A percentile compares a stretch with the other conserved stretches of the same genome.
Conservation (phyloP, 2,113 vertebrate genomes). For the Sinocyclocheilus rhinocerous region DNA sequence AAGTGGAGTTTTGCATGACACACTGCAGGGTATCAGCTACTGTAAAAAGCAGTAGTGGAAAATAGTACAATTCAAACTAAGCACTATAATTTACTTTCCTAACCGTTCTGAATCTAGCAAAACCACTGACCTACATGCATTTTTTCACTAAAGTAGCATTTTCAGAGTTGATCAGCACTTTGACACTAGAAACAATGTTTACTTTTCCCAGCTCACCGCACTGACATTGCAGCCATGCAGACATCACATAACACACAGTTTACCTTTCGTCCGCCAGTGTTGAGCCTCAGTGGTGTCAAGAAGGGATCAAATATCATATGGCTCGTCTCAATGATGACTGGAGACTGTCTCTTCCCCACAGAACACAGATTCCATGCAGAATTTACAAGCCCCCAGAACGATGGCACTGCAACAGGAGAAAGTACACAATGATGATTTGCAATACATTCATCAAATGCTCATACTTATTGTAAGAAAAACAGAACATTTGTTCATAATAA, state of each 20-base stretch:
- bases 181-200: slow-evolving; percentile 18
- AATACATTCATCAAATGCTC: background rate
- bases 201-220: background rate
- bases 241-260: slow-evolving; percentile 48
- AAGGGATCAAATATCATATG: slow-evolving; percentile 99
- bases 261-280: slow-evolving; percentile 97
- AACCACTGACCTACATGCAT: background rate
- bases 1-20: background rate
- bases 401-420: slow-evolving; percentile 84
- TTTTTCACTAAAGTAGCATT: background rate
- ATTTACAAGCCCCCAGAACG: slow-evolving; percentile 99
- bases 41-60: background rate
- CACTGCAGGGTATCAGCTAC: background rate
- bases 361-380: slow-evolving; percentile 99
- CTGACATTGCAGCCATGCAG: background rate
- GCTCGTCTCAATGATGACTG: slow-evolving; percentile 98
- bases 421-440: background rate
- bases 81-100: background rate
- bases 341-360: slow-evolving; percentile 96
- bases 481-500: background rate
- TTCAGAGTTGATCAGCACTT: background rate
- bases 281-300: slow-evolving; percentile 92
- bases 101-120: background rate
- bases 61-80: background rate
- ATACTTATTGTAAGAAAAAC: background rate